These are phyloP conservation scores for Rafetus swinhoei DNA, from an alignment of 2,113 vertebrate species.

Conservation along the genomic window DNA sequence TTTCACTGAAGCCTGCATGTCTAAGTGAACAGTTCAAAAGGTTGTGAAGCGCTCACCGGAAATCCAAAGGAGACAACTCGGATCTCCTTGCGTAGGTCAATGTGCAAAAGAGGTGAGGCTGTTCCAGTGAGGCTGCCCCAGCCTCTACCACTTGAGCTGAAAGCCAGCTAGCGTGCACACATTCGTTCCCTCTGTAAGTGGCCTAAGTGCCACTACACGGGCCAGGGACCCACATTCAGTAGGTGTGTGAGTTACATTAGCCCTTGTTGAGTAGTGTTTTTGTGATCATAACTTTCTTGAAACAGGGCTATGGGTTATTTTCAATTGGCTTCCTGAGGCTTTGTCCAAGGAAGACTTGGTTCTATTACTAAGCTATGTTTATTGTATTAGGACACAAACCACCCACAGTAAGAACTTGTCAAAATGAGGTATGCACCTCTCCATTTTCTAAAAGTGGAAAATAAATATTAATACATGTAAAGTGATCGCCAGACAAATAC, in stretches of 20 bases:
- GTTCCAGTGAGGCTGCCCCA: no score
- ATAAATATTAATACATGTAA: neutral
- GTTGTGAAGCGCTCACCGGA: neutral
- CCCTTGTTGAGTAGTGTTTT: conserved; percentile 42
- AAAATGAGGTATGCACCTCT: neutral
- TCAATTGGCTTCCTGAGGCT: neutral
- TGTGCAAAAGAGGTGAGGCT: neutral
- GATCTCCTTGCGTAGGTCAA: neutral
- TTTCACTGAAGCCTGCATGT: no score
- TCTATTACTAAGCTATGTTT: neutral
- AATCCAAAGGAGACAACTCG: no score
- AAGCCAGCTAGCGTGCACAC: no score
- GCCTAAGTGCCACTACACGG: no score
- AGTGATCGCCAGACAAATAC: neutral
- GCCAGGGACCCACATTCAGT: no score
- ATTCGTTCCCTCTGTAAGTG: no score
- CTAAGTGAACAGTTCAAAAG: no score
- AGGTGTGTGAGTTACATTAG: neutral
- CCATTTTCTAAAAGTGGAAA: neutral
- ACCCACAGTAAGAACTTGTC: neutral
- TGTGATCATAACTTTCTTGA: conserved; percentile 1
- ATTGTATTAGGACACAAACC: neutral
- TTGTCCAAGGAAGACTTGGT: conserved; percentile 3
- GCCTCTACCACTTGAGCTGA: no score
- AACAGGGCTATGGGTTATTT: conserved; percentile 50